Conservation (phyloP, 2,113 vertebrate species). For the Poeciliopsis prolifica region DNA sequence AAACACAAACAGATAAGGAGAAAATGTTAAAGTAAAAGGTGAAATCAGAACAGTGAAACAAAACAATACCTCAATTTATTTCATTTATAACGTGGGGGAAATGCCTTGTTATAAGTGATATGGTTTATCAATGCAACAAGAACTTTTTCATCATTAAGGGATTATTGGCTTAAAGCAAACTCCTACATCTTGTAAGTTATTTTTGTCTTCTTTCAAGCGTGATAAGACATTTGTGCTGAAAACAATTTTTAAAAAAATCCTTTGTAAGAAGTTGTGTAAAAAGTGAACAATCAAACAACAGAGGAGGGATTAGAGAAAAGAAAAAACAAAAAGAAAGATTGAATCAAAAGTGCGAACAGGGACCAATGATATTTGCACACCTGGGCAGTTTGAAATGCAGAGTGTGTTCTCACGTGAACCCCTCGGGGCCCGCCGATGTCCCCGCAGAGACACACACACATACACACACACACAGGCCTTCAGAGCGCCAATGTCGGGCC, state of each 20-base stretch:
- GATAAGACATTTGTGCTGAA: no score
- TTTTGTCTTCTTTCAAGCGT: no score
- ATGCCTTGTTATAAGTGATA: no score
- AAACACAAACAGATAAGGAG: background rate
- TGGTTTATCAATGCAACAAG: no score
- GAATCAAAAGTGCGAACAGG: background rate
- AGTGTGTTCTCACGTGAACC: constrained; percentile 30
- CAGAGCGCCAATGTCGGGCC: constrained; percentile 55
- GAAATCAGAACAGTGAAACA: background rate
- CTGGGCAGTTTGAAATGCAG: constrained; percentile 18
- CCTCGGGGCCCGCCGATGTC: constrained; percentile 22
- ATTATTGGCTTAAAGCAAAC: no score
- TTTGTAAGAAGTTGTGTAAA: background rate
- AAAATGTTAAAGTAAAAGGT: background rate
- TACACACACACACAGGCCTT: constrained; percentile 16
- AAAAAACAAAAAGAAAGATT: background rate
- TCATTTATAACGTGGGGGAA: no score
- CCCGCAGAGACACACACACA: constrained; percentile 18
- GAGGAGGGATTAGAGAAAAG: background rate
- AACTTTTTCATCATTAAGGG: no score
- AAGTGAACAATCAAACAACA: background rate
- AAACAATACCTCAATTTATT: no score
- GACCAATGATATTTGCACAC: background rate
- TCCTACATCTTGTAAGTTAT: no score
- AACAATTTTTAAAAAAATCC: no score